Evolutionary conservation across 2,888 invertebrate genomes (phyloP).

Genomic region (Amphipyra tragopoginis): DNA sequence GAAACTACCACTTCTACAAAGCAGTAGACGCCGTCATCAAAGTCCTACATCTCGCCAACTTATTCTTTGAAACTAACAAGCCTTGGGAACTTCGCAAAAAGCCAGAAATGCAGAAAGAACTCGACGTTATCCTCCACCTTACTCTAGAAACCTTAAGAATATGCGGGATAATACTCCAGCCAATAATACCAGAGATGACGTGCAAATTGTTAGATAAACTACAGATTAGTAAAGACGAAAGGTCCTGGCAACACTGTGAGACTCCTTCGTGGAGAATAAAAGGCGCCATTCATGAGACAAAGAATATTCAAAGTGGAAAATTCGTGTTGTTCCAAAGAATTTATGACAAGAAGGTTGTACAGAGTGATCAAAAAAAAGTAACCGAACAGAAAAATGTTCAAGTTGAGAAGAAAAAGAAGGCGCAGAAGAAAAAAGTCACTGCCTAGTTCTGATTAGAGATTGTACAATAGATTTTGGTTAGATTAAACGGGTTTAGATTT

Average conservation of each 20-base stretch:
- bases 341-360: conserved; percentile 73
- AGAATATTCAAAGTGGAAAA: conserved; percentile 81
- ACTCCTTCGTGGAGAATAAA: conserved; percentile 80
- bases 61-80: conserved; percentile 95
- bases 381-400: conserved; percentile 15
- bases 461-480: conserved; percentile 6
- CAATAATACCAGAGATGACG: conserved; percentile 94
- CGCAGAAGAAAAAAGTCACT: conserved; percentile 73
- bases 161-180: conserved; percentile 93
- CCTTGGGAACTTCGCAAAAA: conserved; percentile 96
- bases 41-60: conserved; percentile 94
- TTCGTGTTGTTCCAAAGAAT: conserved; percentile 84
- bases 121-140: conserved; percentile 94
- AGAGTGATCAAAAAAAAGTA: conserved; percentile 6
- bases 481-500: conserved; percentile 42
- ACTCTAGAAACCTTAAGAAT: conserved; percentile 96
- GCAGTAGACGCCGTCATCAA: conserved; percentile 94
- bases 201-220: conserved; percentile 93
- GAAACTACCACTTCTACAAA: conserved; percentile 94
- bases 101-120: conserved; percentile 87
- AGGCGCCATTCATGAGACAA: conserved; percentile 80
- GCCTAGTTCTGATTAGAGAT: conserved; percentile 46
- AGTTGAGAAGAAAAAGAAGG: conserved; percentile 39
- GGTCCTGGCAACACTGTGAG: conserved; percentile 80
- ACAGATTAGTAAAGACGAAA: conserved; percentile 73